Base-by-base conservation (phyloP, 2,888 invertebrate species). In the Chloromyia formosa region DNA sequence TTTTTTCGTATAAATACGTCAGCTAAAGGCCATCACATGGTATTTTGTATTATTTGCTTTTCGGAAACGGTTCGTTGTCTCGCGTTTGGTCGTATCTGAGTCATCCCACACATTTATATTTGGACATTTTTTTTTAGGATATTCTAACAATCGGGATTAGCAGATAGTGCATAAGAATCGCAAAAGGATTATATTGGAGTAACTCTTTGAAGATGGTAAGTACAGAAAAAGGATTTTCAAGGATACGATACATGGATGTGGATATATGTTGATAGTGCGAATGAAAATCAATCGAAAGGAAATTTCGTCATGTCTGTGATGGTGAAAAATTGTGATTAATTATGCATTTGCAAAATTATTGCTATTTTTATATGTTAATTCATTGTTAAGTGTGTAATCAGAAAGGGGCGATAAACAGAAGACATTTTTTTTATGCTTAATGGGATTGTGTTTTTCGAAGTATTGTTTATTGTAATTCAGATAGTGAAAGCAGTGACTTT, bases 21-120 rank as follows among this genome's bases (percentile, higher is more conserved):
- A 40, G 72, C 54, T 42, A 58, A 72, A 72, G 72, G 72, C 72
- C 72, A 72, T 35, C 40, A 2, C 22, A 56, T 72, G 72, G 72
- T 72, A 72, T 72, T 72, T 60, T 72, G 72, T 72, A 72, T 72
- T 72, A 72, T 72, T 72, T 72, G 60, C 35, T 40, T 54, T 72
- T 35, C 58, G 72, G 60, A 72, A 60, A 40, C 72, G 72, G 72
- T 72, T 72, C 58, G 72, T 42, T 66, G 10, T 49, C 10, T 49
- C 49, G 12, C 16, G 49, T n/a, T 49, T n/a, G 3, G 49, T 49
- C 4, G 49, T n/a, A 49, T 7, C 49, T 35, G 27, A 35, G 2
- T 35, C 27, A 35, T 35, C 27, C 27, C 27, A 2, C 27, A 7
- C 27, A 49, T 49, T 10, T 3, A n/a, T 12, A 49, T 7, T n/a